These are phyloP conservation scores for Euwallacea fornicatus DNA, from an alignment of 1,140 invertebrate species.

Conservation along the genomic window DNA sequence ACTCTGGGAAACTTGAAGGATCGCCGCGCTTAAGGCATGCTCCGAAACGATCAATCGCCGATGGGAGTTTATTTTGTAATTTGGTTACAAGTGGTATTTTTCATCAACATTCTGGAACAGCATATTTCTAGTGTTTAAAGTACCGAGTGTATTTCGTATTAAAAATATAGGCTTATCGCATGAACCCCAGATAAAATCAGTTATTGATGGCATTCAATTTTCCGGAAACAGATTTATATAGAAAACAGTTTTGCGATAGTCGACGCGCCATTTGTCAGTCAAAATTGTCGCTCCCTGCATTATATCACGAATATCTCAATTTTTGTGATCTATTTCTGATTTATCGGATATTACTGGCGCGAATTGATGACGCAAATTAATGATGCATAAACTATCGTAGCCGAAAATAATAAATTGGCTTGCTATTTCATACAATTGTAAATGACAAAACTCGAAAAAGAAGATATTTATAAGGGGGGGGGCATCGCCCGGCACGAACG, in stretches of 20 bases:
- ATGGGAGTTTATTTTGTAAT: too few species aligned
- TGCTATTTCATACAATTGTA: not conserved
- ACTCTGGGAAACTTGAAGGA: too few species aligned
- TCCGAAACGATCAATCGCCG: too few species aligned
- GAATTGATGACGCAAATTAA: conserved; percentile 17
- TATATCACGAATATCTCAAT: conserved; percentile 8
- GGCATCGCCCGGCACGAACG: not conserved
- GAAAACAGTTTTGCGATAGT: conserved; percentile 9
- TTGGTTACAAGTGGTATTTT: too few species aligned
- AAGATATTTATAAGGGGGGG: not conserved
- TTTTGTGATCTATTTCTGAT: conserved; percentile 14
- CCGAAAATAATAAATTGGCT: conserved; percentile 1
- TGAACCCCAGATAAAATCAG: not conserved
- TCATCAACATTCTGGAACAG: too few species aligned
- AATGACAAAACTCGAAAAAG: not conserved
- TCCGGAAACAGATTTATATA: conserved; percentile 1
- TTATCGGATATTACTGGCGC: conserved; percentile 1
- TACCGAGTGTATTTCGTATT: too few species aligned
- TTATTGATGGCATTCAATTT: conserved; percentile 5
- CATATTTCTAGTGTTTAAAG: too few species aligned
- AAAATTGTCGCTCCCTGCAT: conserved; percentile 10
- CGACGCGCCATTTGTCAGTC: conserved; percentile 10
- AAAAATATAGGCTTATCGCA: too few species aligned
- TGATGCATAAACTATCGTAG: conserved; percentile 17
- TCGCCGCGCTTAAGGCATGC: too few species aligned